Base-by-base conservation (phyloP, 2,797 vertebrate genomes). In the Cryptoblepharus egeriae region DNA sequence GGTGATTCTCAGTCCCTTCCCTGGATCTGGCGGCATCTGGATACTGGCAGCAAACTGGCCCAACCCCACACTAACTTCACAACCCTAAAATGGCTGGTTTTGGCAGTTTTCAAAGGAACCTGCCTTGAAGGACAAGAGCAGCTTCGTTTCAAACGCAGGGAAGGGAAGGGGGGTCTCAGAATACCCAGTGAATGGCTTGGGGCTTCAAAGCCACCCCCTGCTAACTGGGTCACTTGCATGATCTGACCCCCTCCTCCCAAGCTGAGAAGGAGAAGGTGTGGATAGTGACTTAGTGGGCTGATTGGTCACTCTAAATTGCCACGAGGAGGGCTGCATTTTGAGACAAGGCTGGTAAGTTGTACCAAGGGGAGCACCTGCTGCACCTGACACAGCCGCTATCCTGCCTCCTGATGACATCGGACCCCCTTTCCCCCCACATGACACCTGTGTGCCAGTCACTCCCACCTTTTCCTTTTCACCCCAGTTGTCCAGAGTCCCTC, bases 261-360 rank as follows among this genome's bases (percentile, higher is more conserved):
- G 12, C 5, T 16, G 26, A 13, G 28, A 12, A 45, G 18, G n/a
- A 35, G 16, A 20, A 52, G 11, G 70, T 39, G 42, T 52, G 70
- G 70, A 52, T 49, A 3, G n/a, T 13, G 64, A 37, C 64, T 67
- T 18, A n/a, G n/a, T n/a, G 32, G 30, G 18, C 18, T 9, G 18
- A 67, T 32, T 8, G 8, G 16, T 16, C 64, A 45, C 22, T 0
- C 30, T 22, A 52, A 45, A 7, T 22, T 24, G 57, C 20, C 4
- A 10, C 6, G 5, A 22, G 20, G n/a, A n/a, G 13, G 1, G 0
- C 0, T 0, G 22, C 16, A 26, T 3, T 0, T 2, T 0, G 1
- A 32, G 68, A 26, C 13, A 20, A 68, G 3, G 35, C 20, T 16
- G 22, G 22, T 1, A 15, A 1, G 61, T 24, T 39, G 18, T 13